Evolutionary conservation across 2,113 vertebrate genomes (phyloP).

Genomic region (Campylomormyrus numenius): DNA sequence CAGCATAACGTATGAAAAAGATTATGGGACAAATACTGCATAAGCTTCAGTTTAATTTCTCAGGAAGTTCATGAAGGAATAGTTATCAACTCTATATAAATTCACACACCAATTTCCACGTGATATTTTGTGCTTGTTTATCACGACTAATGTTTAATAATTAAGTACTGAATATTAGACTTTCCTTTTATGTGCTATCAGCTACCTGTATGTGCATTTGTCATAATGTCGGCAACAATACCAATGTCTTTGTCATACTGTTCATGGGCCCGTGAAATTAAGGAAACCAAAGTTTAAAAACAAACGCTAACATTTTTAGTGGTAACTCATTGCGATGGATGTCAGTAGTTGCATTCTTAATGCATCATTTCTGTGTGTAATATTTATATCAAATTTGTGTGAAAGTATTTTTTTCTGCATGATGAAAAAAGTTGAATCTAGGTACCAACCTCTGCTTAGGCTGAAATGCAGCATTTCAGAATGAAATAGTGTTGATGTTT

Average conservation of each 20-base stretch:
- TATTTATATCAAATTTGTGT: background rate
- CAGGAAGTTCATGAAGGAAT: background rate
- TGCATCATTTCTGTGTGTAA: background rate
- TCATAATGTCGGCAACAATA: background rate
- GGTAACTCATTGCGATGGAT: background rate
- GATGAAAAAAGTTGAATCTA: background rate
- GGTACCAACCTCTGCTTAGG: background rate
- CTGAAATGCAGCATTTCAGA: background rate
- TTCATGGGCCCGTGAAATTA: background rate
- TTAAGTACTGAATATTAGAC: background rate
- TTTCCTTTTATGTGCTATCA: background rate
- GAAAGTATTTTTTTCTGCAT: background rate
- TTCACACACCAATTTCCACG: background rate
- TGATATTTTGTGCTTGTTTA: background rate
- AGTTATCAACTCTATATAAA: background rate
- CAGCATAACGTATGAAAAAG: background rate
- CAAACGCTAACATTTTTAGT: background rate
- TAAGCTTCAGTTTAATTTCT: background rate
- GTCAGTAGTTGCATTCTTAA: background rate
- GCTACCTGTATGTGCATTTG: background rate
- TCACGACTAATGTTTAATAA: background rate
- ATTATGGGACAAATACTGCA: background rate
- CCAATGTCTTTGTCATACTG: background rate
- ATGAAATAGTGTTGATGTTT: background rate
- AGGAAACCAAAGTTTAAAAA: background rate